Evolutionary conservation across 2,888 invertebrate species (phyloP), one percentile per base, ranked within the genome.

Genomic region (Drosophila antonietae): DNA sequence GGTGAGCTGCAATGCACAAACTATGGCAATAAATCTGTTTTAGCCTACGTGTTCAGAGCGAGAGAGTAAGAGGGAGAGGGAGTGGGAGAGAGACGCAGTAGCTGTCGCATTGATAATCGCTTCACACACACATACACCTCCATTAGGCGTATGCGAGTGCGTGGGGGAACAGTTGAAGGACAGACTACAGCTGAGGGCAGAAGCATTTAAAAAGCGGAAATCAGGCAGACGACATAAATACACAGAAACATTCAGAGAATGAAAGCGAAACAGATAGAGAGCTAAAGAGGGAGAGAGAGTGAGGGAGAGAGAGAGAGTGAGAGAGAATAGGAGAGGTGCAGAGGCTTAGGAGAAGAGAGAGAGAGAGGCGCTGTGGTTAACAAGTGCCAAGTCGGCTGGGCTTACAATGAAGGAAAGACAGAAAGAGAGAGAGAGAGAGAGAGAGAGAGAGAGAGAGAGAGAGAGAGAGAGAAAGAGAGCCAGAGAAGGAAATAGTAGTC

Each of bases 121-220:
- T 51, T 28, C 49, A 23, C 49, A 58, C 65, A 71, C 23, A 31
- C 41, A 41, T 8, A 28, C 47, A 62, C 33, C 33, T 43, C 10
- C 37, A n/a, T 23, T 20, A 28, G 37, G 47, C 59, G 49, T 35
- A 28, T 49, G 47, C 33, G 73, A 49, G 56, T 62, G 58, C 35
- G 39, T 15, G 31, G 35, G 66, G 10, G 15, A 31, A 23, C 58
- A 65, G 70, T 62, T 75, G 76, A 80, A 78, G 76, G 76, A 75
- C 80, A 72, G 80, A 56, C 61, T 59, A 62, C 58, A 52, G 71
- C 51, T 51, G 65, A 67, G 65, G 47, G 55, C 72, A 75, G 84
- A 80, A 81, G 78, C 83, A 82, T 87, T 89, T 89, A 89, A 88
- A 87, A 85, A 89, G 78, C 85, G 86, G 86, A 87, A 89, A 88